Conservation (phyloP, 2,888 invertebrate species). For the Tetranychus piercei region DNA sequence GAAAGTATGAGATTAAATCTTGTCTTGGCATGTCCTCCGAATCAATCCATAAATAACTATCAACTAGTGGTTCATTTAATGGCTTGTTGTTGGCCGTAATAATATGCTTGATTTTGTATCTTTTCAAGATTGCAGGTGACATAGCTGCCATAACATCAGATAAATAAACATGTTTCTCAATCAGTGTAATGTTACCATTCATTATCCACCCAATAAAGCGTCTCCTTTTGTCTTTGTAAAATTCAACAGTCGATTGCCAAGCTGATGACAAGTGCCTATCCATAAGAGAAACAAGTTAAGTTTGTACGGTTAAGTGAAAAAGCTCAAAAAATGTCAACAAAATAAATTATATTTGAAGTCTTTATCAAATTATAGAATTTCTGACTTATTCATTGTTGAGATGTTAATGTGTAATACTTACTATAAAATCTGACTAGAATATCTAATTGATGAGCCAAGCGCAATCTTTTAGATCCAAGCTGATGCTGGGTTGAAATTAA, state of each 20-base stretch:
- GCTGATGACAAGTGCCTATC: no score
- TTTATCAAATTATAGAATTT: background rate
- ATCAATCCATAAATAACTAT: slow-evolving; percentile 6
- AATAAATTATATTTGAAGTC: background rate
- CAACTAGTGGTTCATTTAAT: slow-evolving; percentile 33
- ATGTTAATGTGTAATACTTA: background rate
- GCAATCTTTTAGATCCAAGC: no score
- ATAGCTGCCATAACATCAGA: background rate
- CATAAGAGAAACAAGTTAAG: no score
- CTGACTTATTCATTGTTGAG: background rate
- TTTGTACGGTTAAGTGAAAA: no score
- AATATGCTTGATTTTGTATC: background rate
- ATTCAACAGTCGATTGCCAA: no score
- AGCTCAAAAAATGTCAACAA: no score
- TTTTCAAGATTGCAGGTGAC: no score
- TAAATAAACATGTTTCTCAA: background rate
- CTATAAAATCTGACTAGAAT: background rate
- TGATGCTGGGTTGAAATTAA: no score
- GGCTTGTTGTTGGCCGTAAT: slow-evolving; percentile 1
- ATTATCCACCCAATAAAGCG: background rate
- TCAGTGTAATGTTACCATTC: background rate
- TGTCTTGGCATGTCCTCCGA: background rate
- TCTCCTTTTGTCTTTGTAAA: no score
- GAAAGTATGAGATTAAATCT: slow-evolving; percentile 15
- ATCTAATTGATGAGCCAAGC: no score